Evolutionary conservation across 2,888 invertebrate genomes (phyloP).

Genomic region (Drosophila birchii): DNA sequence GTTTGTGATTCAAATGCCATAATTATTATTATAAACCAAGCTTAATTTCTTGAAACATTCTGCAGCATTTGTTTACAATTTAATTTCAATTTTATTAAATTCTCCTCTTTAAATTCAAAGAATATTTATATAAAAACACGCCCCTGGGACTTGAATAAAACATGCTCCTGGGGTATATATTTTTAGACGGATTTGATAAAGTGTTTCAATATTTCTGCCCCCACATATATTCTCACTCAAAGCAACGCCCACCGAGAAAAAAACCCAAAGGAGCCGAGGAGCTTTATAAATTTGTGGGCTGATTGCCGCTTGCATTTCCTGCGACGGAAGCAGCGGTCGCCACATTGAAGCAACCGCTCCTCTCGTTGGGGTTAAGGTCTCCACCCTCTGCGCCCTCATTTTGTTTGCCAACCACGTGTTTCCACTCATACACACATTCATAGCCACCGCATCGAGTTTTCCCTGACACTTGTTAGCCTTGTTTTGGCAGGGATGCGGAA

Average conservation of each 20-base stretch:
- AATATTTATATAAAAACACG: neutral
- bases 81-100: neutral
- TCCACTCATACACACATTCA: conserved; percentile 23
- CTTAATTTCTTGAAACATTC: neutral
- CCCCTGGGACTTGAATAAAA: neutral
- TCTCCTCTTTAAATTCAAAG: neutral
- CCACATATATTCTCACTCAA: neutral
- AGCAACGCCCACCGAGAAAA: conserved; percentile 1
- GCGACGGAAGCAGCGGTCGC: conserved; percentile 31
- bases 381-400: conserved; percentile 58
- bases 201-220: neutral
- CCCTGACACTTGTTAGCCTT: conserved; percentile 67
- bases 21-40: neutral
- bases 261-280: conserved; percentile 9
- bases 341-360: conserved; percentile 14
- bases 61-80: neutral
- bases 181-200: conserved; percentile 10
- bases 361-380: conserved; percentile 8
- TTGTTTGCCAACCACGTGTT: conserved; percentile 32
- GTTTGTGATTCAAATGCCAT: too few species aligned
- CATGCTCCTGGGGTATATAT: neutral
- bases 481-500: conserved; percentile 57
- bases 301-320: conserved; percentile 72
- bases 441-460: conserved; percentile 17
- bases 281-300: conserved; percentile 61